Evolutionary conservation across 2,888 invertebrate genomes (phyloP).

Genomic region (Bibio marci): DNA sequence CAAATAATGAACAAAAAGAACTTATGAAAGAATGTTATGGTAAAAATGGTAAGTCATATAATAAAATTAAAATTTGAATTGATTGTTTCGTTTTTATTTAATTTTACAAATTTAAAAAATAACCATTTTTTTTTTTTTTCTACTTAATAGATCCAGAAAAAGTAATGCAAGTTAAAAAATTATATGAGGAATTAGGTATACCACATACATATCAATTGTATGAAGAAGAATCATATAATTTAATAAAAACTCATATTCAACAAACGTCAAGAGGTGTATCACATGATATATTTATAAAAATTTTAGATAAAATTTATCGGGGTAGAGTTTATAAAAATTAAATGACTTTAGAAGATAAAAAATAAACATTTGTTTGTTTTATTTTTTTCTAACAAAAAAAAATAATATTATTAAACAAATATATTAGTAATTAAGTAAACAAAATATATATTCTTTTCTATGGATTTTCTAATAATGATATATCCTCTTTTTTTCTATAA

Average conservation of each 20-base stretch:
- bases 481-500: too few species aligned
- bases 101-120: background rate
- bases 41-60: slow-evolving; percentile 23
- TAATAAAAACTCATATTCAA: slow-evolving; percentile 66
- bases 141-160: slow-evolving; percentile 36
- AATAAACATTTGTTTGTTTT: too few species aligned
- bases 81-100: background rate
- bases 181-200: slow-evolving; percentile 62
- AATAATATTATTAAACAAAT: too few species aligned
- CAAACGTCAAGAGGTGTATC: slow-evolving; percentile 68
- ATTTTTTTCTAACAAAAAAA: too few species aligned
- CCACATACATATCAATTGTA: slow-evolving; percentile 61
- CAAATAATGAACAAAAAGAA: slow-evolving; percentile 48
- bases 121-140: slow-evolving; percentile 1
- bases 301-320: slow-evolving; percentile 65
- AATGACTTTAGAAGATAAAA: too few species aligned
- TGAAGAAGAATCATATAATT: slow-evolving; percentile 69
- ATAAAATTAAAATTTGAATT: too few species aligned
- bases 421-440: too few species aligned
- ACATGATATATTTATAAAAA: slow-evolving; percentile 64
- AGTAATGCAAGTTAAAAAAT: slow-evolving; percentile 47
- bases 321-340: slow-evolving; percentile 19
- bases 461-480: too few species aligned
- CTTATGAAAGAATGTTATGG: slow-evolving; percentile 67
- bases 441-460: too few species aligned